A percentile compares a stretch with the other conserved stretches of the same genome.
Conservation (phyloP, 2,797 vertebrate species). For the Capromys pilorides region DNA sequence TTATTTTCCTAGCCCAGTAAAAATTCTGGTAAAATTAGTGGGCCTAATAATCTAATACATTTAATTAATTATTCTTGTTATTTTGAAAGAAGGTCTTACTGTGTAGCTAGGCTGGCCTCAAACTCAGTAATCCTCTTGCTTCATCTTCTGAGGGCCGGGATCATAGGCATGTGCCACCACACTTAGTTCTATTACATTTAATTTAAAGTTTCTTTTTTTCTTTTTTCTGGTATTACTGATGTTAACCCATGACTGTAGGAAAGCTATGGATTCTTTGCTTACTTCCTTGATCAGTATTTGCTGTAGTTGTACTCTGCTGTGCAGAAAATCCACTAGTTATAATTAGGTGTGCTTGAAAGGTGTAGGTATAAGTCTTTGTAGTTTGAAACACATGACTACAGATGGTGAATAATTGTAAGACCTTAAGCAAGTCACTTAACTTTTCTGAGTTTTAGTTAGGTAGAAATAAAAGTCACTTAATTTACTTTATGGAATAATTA, state of each 20-base stretch:
- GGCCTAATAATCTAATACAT: conserved; percentile 35
- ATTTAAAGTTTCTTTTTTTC: not conserved
- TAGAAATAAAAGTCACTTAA: conserved; percentile 61
- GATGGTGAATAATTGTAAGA: not conserved
- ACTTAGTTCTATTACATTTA: not conserved
- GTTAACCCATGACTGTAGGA: not conserved
- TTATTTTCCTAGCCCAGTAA: conserved; percentile 8
- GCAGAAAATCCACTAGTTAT: not conserved
- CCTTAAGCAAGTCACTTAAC: not conserved
- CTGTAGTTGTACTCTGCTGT: not conserved
- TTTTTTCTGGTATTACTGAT: conserved; percentile 3
- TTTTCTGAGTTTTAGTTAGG: conserved; percentile 52
- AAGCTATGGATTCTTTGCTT: conserved; percentile 12
- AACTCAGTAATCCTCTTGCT: not conserved
- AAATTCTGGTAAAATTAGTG: conserved; percentile 31
- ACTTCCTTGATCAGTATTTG: conserved; percentile 2
- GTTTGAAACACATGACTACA: conserved; percentile 35
- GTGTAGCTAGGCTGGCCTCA: not conserved
- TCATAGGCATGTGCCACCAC: not conserved
- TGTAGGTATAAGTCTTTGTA: not conserved
- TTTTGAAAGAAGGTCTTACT: not conserved
- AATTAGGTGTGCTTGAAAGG: conserved; percentile 46
- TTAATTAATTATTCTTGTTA: not conserved
- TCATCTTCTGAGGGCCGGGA: not conserved
- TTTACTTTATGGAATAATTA: conserved; percentile 32